Evolutionary conservation across 2,797 vertebrate genomes (phyloP).

Genomic region (Schizopygopsis malacanthus): DNA sequence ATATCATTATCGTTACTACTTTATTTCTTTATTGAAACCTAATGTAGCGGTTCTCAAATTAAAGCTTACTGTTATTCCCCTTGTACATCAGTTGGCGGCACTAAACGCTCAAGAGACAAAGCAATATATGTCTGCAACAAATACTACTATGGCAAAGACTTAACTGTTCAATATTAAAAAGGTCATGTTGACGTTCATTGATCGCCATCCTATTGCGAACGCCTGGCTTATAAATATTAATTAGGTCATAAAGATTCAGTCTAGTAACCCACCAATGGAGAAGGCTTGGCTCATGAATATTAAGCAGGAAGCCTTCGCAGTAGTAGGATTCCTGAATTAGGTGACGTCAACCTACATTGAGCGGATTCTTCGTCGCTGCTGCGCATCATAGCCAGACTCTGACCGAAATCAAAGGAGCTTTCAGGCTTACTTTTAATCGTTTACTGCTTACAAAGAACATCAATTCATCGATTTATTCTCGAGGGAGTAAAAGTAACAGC

Average conservation of each 20-base stretch:
- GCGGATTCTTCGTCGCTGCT: constrained; percentile 28
- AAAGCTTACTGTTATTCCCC: neutral
- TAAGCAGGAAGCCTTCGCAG: neutral
- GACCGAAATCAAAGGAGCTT: constrained; percentile 24
- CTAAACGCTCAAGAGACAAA: constrained; percentile 22
- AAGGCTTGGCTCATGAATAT: neutral
- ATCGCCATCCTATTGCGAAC: neutral
- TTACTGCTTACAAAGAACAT: neutral
- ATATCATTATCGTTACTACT: neutral
- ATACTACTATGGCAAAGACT: neutral
- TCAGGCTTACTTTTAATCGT: constrained; percentile 11
- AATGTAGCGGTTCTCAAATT: constrained; percentile 1
- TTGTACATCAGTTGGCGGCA: neutral
- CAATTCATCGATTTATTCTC: neutral
- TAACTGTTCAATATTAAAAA: constrained; percentile 11
- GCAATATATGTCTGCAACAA: neutral
- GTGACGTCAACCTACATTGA: constrained; percentile 52
- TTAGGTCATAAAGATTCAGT: accelerated
- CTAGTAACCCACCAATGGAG: neutral
- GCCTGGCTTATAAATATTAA: neutral
- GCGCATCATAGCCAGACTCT: constrained; percentile 41
- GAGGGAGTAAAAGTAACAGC: neutral
- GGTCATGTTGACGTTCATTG: neutral
- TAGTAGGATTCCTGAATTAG: constrained; percentile 42
- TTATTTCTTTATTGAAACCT: neutral